Conservation (phyloP, 2,888 invertebrate genomes). For the Hirtodrosophila duncani region DNA sequence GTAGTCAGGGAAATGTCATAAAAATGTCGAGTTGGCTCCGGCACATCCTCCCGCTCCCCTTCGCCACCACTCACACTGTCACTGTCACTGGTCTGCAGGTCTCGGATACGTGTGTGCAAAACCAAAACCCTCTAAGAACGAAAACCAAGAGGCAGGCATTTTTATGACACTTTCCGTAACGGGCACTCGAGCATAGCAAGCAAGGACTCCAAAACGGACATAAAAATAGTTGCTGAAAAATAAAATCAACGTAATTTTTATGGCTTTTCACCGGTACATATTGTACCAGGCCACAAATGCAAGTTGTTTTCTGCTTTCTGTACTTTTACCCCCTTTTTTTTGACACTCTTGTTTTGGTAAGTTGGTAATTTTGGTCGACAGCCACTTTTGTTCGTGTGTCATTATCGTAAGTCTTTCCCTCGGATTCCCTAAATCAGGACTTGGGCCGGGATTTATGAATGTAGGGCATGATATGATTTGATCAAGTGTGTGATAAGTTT, state of each 20-base stretch:
- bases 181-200: constrained; percentile 31
- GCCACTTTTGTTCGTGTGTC: constrained; percentile 59
- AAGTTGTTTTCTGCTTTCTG: not conserved
- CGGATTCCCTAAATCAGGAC: constrained; percentile 30
- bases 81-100: too few relatives aligned
- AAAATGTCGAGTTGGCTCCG: constrained; percentile 51
- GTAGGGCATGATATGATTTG: constrained; percentile 34
- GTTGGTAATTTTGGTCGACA: constrained; percentile 58
- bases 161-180: constrained; percentile 64
- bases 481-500: constrained; percentile 27
- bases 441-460: constrained; percentile 47
- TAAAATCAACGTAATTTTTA: constrained; percentile 71
- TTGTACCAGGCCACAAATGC: too few relatives aligned
- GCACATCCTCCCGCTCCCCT: constrained; percentile 6
- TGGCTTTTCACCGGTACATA: constrained; percentile 52
- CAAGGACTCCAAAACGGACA: constrained; percentile 18
- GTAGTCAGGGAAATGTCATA: constrained; percentile 68
- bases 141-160: too few relatives aligned
- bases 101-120: constrained; percentile 69
- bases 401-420: too few relatives aligned
- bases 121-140: constrained; percentile 42
- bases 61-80: not conserved
- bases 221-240: constrained; percentile 61
- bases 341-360: constrained; percentile 56
- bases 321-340: constrained; percentile 36